These are phyloP conservation scores for Macquaria australasica DNA, from an alignment of 2,113 vertebrate species.

Conservation along the genomic window DNA sequence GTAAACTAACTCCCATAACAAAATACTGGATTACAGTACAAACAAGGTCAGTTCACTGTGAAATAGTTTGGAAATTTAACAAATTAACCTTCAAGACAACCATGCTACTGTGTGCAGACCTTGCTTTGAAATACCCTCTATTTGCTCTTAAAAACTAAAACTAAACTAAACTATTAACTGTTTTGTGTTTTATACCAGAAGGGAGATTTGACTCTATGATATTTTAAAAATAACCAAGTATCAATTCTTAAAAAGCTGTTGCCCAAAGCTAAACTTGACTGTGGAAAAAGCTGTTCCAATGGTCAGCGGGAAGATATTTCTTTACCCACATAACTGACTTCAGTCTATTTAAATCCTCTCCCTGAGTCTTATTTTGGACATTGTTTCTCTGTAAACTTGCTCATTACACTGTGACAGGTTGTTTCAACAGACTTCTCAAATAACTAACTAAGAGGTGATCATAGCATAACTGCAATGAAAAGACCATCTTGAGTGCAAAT, in stretches of 20 bases:
- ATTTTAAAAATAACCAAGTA: slow-evolving; percentile 16
- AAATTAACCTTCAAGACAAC: not conserved
- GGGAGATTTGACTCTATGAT: not conserved
- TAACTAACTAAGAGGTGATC: slow-evolving; percentile 48
- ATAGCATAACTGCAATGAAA: slow-evolving; percentile 32
- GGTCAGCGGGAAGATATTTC: slow-evolving; percentile 26
- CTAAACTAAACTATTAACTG: not conserved
- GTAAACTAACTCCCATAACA: slow-evolving; percentile 26
- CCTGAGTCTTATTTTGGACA: slow-evolving; percentile 45
- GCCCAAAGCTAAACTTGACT: slow-evolving; percentile 4
- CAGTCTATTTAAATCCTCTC: slow-evolving; percentile 55
- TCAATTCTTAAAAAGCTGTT: slow-evolving; percentile 19
- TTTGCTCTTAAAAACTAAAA: not conserved
- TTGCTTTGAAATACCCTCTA: not conserved
- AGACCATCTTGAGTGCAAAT: slow-evolving; percentile 24
- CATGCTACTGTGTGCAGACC: not conserved
- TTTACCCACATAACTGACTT: slow-evolving; percentile 35
- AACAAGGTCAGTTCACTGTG: slow-evolving; percentile 29
- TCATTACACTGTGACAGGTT: slow-evolving; percentile 55
- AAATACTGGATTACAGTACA: slow-evolving; percentile 32
- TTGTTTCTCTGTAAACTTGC: slow-evolving; percentile 43
- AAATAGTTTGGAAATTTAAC: slow-evolving; percentile 22
- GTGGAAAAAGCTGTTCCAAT: slow-evolving; percentile 21
- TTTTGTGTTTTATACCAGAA: not conserved
- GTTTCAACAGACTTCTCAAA: slow-evolving; percentile 60